These are phyloP conservation scores for Apis cerana DNA, from an alignment of 1,140 invertebrate genomes.

Conservation along the genomic window DNA sequence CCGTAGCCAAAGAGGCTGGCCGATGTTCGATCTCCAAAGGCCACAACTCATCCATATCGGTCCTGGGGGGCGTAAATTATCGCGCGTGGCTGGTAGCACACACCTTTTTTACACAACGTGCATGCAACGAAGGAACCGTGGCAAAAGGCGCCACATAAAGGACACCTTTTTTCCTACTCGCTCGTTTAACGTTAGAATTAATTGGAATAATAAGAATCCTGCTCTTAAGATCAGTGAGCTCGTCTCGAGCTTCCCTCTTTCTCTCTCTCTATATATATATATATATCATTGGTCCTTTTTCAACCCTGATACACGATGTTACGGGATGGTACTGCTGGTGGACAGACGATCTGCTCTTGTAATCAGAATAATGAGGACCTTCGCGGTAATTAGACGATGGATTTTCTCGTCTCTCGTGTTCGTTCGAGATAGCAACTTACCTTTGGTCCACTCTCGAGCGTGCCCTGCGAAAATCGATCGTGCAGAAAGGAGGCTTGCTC, in stretches of 20 bases:
- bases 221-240: slow-evolving; percentile 40
- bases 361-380: slow-evolving; percentile 51
- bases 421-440: background rate
- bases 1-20: background rate
- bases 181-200: slow-evolving; percentile 45
- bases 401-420: slow-evolving; percentile 23
- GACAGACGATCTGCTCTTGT: slow-evolving; percentile 38
- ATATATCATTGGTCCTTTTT: background rate
- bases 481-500: background rate
- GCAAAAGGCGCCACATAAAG: background rate
- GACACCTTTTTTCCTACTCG: slow-evolving; percentile 1
- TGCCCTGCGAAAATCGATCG: background rate
- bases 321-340: slow-evolving; percentile 33
- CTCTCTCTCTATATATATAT: too few relatives aligned
- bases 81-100: background rate
- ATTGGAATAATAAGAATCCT: slow-evolving; percentile 45
- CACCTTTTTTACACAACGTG: background rate
- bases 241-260: slow-evolving; percentile 11
- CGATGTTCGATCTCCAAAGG: slow-evolving; percentile 11
- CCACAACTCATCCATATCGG: slow-evolving; percentile 23
- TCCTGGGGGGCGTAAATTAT: slow-evolving; percentile 22
- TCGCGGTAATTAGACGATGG: slow-evolving; percentile 49
- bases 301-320: slow-evolving; percentile 26
- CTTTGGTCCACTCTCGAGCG: background rate
- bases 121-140: slow-evolving; percentile 2